Percentiles rank a stretch among this genome's conserved stretches.
These are phyloP conservation scores for Anoplophora glabripennis DNA, from an alignment of 1,140 invertebrate species.

Conservation along the genomic window DNA sequence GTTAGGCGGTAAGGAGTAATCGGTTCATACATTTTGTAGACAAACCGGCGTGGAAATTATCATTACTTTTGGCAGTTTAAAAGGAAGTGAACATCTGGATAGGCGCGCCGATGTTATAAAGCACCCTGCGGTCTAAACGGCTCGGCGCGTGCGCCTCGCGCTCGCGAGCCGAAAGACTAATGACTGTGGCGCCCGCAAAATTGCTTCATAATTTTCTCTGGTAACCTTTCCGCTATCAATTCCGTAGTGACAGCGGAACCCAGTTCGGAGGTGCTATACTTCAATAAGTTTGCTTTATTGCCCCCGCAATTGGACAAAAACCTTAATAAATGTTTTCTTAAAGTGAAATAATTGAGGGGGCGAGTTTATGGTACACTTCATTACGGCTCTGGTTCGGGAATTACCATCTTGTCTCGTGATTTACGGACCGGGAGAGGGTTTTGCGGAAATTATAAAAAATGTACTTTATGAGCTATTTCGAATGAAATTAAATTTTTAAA, in stretches of 20 bases:
- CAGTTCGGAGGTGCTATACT: slow-evolving; percentile 34
- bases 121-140: slow-evolving; percentile 24
- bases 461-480: not conserved
- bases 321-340: slow-evolving; percentile 29
- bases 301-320: not conserved
- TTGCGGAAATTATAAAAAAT: slow-evolving; percentile 9
- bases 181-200: slow-evolving; percentile 45
- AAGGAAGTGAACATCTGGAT: slow-evolving; percentile 31
- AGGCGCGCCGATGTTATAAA: slow-evolving; percentile 34
- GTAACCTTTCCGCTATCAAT: slow-evolving; percentile 48
- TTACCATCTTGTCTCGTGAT: slow-evolving; percentile 18
- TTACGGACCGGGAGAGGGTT: slow-evolving; percentile 2
- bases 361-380: slow-evolving; percentile 13
- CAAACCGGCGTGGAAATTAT: slow-evolving; percentile 20
- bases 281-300: slow-evolving; percentile 38
- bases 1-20: slow-evolving; percentile 5
- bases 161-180: slow-evolving; percentile 38
- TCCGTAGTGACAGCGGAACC: slow-evolving; percentile 32
- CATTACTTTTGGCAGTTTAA: slow-evolving; percentile 31
- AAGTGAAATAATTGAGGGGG: slow-evolving; percentile 29
- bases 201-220: slow-evolving; percentile 48
- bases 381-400: slow-evolving; percentile 14
- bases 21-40: slow-evolving; percentile 13
- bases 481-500: slow-evolving; percentile 1
- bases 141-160: slow-evolving; percentile 17